Evolutionary conservation across 2,113 vertebrate species (phyloP).

Genomic region (Charadrius vociferus): DNA sequence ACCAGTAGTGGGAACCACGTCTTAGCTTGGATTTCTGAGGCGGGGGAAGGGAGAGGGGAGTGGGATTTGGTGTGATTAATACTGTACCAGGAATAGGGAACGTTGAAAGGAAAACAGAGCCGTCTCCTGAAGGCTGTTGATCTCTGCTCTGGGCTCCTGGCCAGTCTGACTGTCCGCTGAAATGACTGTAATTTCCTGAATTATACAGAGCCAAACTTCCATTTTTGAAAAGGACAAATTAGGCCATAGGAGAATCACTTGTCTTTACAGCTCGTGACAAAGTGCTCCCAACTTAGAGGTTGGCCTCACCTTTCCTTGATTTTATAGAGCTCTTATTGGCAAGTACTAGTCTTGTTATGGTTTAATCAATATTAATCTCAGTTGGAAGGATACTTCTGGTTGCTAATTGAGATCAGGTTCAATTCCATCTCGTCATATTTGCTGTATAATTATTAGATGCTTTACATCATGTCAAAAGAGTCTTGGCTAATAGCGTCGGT

Average conservation of each 20-base stretch:
- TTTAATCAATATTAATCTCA: conserved; percentile 72
- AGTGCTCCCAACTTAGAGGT: conserved; percentile 53
- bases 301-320: conserved; percentile 59
- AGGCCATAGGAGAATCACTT: conserved; percentile 43
- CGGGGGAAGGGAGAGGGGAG: background rate
- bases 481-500: background rate
- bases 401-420: conserved; percentile 67
- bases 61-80: background rate
- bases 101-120: background rate
- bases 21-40: background rate
- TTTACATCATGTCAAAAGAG: conserved; percentile 53
- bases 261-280: conserved; percentile 36
- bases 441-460: conserved; percentile 56
- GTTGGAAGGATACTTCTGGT: conserved; percentile 63
- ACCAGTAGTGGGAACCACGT: background rate
- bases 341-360: conserved; percentile 53
- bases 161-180: background rate
- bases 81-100: background rate
- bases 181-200: conserved; percentile 55
- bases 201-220: conserved; percentile 41
- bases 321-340: conserved; percentile 66
- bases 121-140: background rate
- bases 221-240: conserved; percentile 58
- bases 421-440: conserved; percentile 45
- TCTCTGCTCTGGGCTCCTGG: conserved; percentile 46